phyloP scores from a whole-genome alignment of 2,888 invertebrate species.

The Thereva unica region DNA sequence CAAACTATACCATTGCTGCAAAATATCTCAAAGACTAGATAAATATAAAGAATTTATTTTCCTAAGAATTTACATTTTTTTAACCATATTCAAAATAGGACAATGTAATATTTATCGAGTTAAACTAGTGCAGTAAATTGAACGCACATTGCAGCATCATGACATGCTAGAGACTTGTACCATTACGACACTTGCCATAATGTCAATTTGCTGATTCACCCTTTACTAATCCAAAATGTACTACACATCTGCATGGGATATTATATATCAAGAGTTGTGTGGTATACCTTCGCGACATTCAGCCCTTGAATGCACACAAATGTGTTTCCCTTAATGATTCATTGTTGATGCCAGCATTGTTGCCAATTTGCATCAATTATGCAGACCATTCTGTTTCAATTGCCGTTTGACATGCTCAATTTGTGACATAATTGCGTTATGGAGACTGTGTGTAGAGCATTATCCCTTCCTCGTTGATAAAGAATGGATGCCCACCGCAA shows the following conservation, averaged over 20 bases:
- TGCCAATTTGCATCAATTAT: conserved; percentile 43
- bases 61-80: no score
- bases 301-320: conserved; percentile 17
- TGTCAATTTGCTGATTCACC: no score
- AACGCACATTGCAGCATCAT: no score
- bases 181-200: no score
- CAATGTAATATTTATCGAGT: no score
- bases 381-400: conserved; percentile 42
- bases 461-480: conserved; percentile 19
- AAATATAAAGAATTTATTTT: no score
- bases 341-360: conserved; percentile 43
- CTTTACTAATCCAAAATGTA: no score
- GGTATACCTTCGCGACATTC: conserved; percentile 2
- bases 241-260: conserved; percentile 1
- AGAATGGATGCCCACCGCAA: conserved; percentile 32
- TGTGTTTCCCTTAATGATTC: conserved; percentile 40
- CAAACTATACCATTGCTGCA: no score
- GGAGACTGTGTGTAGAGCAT: conserved; percentile 6
- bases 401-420: conserved; percentile 44
- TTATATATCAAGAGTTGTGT: not conserved
- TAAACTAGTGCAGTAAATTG: no score
- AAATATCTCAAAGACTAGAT: no score
- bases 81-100: no score
- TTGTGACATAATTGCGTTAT: conserved; percentile 43
- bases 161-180: no score